Percentiles rank a stretch among this genome's conserved stretches.
Conservation (phyloP, 2,113 vertebrate species). For the Tor tambroides region DNA sequence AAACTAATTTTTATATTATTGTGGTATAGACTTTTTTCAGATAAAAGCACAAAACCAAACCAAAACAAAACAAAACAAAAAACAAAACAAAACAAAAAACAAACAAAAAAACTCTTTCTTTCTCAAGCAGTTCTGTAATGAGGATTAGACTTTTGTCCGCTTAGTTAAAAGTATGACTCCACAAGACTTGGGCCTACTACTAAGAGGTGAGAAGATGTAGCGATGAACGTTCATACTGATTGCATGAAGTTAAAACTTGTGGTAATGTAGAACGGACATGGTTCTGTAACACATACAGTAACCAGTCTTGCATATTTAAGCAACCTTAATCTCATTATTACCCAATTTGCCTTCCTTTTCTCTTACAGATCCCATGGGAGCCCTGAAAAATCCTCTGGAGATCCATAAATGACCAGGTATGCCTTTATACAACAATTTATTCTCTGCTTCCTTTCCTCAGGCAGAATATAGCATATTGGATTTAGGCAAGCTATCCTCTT, state of each 20-base stretch:
- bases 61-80: no score
- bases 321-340: constrained; percentile 60
- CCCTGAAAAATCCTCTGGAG: constrained; percentile 41
- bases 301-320: constrained; percentile 54
- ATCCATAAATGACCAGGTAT: constrained; percentile 52
- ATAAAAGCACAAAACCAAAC: no score
- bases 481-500: constrained; percentile 21
- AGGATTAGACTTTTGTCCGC: not conserved
- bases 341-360: constrained; percentile 44
- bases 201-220: no score
- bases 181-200: not conserved
- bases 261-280: not conserved
- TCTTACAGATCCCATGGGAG: constrained; percentile 48
- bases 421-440: constrained; percentile 33
- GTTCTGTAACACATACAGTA: not conserved
- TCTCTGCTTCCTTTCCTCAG: constrained; percentile 20
- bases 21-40: no score
- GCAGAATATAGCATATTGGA: constrained; percentile 28
- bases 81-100: no score
- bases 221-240: no score
- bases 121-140: not conserved
- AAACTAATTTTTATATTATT: no score
- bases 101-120: not conserved
- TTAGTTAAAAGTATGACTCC: not conserved
- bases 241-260: not conserved